Evolutionary conservation across 2,113 vertebrate species (phyloP).

Genomic region (Pycnonotus jocosus): DNA sequence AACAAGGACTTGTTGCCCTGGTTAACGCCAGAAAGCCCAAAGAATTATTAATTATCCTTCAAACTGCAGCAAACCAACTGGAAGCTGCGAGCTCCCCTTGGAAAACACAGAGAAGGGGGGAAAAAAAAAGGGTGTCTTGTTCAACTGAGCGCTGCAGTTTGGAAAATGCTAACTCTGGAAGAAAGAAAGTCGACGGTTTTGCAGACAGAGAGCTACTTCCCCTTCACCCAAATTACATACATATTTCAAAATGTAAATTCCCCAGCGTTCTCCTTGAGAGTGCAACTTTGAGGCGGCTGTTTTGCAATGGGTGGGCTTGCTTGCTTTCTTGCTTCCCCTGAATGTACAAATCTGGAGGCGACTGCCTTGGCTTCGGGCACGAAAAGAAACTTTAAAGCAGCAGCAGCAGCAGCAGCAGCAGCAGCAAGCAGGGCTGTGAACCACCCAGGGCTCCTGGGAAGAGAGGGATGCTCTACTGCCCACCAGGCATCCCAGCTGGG

Average conservation of each 20-base stretch:
- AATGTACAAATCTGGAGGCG: background rate
- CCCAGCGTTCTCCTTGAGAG: background rate
- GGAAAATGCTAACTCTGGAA: background rate
- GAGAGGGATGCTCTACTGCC: background rate
- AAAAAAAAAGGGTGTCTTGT: background rate
- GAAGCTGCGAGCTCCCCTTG: background rate
- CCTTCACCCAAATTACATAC: conserved; percentile 9
- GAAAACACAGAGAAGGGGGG: background rate
- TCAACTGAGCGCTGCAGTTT: background rate
- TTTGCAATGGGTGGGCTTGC: background rate
- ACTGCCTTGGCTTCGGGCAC: fast-evolving
- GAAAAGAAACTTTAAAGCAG: background rate
- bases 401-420: background rate
- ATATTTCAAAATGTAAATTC: conserved; percentile 48
- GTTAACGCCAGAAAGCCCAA: background rate
- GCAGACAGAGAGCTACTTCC: background rate
- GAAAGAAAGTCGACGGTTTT: background rate
- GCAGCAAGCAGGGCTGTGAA: background rate
- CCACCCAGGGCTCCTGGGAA: fast-evolving
- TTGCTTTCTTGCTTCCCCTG: background rate
- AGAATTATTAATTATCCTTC: background rate
- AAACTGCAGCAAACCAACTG: background rate
- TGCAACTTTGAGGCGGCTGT: background rate
- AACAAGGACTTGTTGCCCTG: background rate
- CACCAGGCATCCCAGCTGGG: fast-evolving